phyloP scores from a whole-genome alignment of 2,797 vertebrate genomes.

The Petrocephalus schoutedeni region DNA sequence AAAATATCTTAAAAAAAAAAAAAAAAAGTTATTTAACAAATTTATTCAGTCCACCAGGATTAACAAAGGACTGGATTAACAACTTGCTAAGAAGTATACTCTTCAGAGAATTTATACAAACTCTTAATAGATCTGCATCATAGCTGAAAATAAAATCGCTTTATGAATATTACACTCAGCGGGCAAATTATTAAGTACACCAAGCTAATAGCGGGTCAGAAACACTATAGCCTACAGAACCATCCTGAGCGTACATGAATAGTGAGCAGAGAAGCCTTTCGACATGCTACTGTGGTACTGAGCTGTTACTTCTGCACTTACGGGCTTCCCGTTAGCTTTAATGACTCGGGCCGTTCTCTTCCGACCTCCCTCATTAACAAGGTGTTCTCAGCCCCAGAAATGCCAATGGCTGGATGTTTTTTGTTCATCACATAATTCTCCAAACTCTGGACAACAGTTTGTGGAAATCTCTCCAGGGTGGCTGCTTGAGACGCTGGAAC shows the following conservation, averaged over 20 bases:
- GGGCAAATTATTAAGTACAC: not conserved
- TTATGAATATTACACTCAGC: not conserved
- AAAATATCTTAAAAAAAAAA: not conserved
- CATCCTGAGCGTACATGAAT: not conserved
- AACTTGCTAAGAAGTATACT: not conserved
- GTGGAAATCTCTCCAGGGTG: not conserved
- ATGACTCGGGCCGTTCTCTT: not conserved
- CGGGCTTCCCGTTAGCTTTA: not conserved
- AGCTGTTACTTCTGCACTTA: not conserved
- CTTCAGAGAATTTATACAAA: not conserved
- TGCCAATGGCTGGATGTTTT: not conserved
- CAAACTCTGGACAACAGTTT: not conserved
- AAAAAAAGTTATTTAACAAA: not conserved
- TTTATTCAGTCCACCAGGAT: not conserved
- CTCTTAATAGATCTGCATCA: not conserved
- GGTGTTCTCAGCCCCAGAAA: not conserved
- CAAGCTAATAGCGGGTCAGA: not conserved
- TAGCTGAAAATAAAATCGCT: not conserved
- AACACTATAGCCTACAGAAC: not conserved
- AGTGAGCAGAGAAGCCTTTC: not conserved
- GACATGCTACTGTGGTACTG: not conserved
- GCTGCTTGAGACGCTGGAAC: not conserved
- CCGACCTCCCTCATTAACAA: not conserved
- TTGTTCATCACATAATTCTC: not conserved
- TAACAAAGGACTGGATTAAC: not conserved